phyloP scores from a whole-genome alignment of 2,113 vertebrate genomes.

The Rhineura floridana region DNA sequence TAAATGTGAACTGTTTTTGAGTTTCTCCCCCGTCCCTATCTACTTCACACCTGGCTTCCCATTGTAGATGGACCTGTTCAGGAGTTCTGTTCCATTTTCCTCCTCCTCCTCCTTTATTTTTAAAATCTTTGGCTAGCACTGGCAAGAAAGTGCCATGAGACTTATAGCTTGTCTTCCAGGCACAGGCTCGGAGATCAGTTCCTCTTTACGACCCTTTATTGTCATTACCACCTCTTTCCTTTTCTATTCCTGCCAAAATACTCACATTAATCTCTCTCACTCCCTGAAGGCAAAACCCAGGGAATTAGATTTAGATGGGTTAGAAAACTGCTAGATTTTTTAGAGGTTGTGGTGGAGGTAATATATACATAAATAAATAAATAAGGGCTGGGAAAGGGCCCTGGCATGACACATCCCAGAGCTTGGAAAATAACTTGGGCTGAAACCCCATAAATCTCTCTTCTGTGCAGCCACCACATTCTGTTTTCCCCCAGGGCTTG shows the following conservation, averaged over 20 bases:
- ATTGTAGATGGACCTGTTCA: slow-evolving; percentile 18
- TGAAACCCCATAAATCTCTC: slow-evolving; percentile 4
- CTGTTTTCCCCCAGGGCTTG: not conserved
- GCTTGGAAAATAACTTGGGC: not conserved
- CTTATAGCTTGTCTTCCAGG: slow-evolving; percentile 47
- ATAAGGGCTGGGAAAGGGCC: not conserved
- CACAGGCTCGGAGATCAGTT: slow-evolving; percentile 28
- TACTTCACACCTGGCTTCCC: not conserved
- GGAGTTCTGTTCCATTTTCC: not conserved
- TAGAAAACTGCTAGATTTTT: slow-evolving; percentile 78
- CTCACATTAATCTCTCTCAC: slow-evolving; percentile 81
- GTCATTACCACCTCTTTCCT: slow-evolving; percentile 83
- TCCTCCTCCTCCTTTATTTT: fast-evolving
- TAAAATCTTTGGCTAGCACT: not conserved
- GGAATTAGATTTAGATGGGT: slow-evolving; percentile 87
- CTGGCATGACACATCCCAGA: fast-evolving
- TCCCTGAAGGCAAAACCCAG: slow-evolving; percentile 82
- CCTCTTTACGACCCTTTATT: slow-evolving; percentile 73
- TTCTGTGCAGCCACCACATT: slow-evolving; percentile 32
- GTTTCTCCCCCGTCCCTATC: not conserved
- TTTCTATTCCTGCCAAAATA: slow-evolving; percentile 84
- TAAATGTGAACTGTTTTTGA: too few species aligned
- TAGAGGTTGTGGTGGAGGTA: not conserved
- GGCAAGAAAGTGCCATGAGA: slow-evolving; percentile 28
- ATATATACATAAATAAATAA: fast-evolving